Evolutionary conservation across 2,888 invertebrate species (phyloP).

Genomic region (Scaptomyza tumidula): DNA sequence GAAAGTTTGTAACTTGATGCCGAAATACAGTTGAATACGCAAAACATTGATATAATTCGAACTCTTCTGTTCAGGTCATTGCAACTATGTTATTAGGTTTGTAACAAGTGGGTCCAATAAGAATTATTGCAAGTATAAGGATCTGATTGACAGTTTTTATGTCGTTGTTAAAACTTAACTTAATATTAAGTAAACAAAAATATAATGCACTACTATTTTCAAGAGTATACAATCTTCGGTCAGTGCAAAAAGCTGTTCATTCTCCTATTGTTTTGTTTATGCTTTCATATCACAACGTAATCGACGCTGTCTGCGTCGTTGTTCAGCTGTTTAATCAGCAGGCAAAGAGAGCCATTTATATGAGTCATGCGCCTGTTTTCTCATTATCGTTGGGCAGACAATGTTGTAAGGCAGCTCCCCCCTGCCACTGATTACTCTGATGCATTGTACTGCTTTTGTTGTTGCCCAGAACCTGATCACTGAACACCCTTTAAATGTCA

Average conservation of each 20-base stretch:
- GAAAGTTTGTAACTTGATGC: conserved; percentile 55
- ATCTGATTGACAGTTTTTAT: not conserved
- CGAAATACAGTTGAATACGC: conserved; percentile 35
- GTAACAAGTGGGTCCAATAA: conserved; percentile 2
- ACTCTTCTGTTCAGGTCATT: not conserved
- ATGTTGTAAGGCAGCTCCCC: not conserved
- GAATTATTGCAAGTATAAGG: not conserved
- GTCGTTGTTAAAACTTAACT: not conserved
- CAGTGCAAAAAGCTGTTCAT: not conserved
- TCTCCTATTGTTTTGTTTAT: conserved; percentile 51
- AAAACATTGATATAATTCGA: conserved; percentile 30
- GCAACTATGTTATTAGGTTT: conserved; percentile 4
- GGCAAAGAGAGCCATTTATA: conserved; percentile 19
- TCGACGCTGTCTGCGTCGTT: conserved; percentile 27
- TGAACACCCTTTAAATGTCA: conserved; percentile 23
- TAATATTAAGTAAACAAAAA: not conserved
- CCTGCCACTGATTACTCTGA: not conserved
- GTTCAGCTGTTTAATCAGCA: conserved; percentile 69
- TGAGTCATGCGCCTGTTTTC: conserved; percentile 50
- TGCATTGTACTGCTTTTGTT: conserved; percentile 6
- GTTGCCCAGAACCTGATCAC: conserved; percentile 56
- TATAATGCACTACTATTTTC: not conserved
- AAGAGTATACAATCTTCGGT: conserved; percentile 22
- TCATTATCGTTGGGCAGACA: conserved; percentile 46
- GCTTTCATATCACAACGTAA: conserved; percentile 37